A percentile compares a stretch with the other conserved stretches of the same genome.
Conservation (phyloP, 1,140 invertebrate genomes). For the Dufourea novaeangliae region DNA sequence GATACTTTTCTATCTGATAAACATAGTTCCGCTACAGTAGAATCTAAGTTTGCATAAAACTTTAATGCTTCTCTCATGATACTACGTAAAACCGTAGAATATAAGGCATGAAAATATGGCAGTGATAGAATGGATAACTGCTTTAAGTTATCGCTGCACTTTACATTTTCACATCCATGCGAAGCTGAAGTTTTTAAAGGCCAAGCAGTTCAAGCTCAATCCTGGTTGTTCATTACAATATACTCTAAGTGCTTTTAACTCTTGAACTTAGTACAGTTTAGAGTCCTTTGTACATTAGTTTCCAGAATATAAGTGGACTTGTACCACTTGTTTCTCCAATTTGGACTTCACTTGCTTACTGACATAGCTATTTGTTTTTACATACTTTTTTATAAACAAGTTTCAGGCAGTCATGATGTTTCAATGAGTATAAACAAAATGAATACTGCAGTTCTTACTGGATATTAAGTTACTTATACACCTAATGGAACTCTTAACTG, state of each 20-base stretch:
- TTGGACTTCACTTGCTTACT: conserved; percentile 21
- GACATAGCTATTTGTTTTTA: neutral
- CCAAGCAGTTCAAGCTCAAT: conserved; percentile 4
- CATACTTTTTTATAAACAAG: neutral
- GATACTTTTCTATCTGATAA: neutral
- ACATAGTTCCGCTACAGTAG: neutral
- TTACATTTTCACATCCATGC: neutral
- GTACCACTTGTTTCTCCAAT: neutral
- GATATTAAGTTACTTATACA: conserved; percentile 36
- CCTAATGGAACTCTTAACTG: conserved; percentile 24
- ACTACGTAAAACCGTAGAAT: neutral
- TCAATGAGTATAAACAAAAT: conserved; percentile 39
- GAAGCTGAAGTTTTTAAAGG: neutral
- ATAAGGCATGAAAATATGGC: conserved; percentile 25
- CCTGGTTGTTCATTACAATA: neutral
- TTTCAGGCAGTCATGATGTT: conserved; percentile 23
- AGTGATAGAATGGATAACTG: conserved; percentile 23
- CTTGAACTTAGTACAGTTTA: no score
- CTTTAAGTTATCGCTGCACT: neutral
- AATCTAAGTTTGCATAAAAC: neutral
- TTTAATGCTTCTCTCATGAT: neutral
- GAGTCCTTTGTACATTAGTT: neutral
- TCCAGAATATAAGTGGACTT: neutral
- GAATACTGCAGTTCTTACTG: conserved; percentile 48
- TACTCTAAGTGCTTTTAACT: neutral